Evolutionary conservation across 2,888 invertebrate genomes (phyloP).

Genomic region (Isoperla grammatica): DNA sequence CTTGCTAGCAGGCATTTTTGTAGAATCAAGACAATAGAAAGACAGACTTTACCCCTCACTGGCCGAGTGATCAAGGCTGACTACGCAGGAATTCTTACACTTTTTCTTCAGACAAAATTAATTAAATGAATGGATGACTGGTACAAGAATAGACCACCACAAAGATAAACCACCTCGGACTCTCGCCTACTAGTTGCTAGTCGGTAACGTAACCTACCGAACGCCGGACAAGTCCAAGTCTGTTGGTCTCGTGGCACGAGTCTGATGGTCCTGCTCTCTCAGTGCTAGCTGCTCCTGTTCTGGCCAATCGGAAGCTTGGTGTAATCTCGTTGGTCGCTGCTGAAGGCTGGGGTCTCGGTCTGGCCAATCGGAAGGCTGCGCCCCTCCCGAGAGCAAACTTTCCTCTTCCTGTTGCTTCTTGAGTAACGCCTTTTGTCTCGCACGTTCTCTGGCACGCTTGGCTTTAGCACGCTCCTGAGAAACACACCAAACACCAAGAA

Average conservation of each 20-base stretch:
- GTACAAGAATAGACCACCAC: no score
- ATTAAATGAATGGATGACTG: no score
- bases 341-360: neutral
- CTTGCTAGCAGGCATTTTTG: no score
- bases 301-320: neutral
- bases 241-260: slow-evolving; percentile 22
- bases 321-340: slow-evolving; percentile 13
- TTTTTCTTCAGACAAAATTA: no score
- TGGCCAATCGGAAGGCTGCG: neutral
- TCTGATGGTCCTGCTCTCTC: slow-evolving; percentile 5
- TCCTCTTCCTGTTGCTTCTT: slow-evolving; percentile 44
- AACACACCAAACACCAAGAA: slow-evolving; percentile 1
- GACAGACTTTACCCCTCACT: no score
- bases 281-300: neutral
- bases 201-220: slow-evolving; percentile 14
- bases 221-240: slow-evolving; percentile 25
- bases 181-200: no score
- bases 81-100: no score
- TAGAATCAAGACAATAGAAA: no score
- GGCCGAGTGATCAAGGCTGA: no score
- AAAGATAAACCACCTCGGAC: no score
- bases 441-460: slow-evolving; percentile 63
- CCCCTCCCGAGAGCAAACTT: slow-evolving; percentile 10
- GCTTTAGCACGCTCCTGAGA: slow-evolving; percentile 61
- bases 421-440: slow-evolving; percentile 54